Percentiles rank a stretch among this genome's conserved stretches.
phyloP scores from a whole-genome alignment of 1,140 invertebrate genomes.

The Lutraria rhynchaena region DNA sequence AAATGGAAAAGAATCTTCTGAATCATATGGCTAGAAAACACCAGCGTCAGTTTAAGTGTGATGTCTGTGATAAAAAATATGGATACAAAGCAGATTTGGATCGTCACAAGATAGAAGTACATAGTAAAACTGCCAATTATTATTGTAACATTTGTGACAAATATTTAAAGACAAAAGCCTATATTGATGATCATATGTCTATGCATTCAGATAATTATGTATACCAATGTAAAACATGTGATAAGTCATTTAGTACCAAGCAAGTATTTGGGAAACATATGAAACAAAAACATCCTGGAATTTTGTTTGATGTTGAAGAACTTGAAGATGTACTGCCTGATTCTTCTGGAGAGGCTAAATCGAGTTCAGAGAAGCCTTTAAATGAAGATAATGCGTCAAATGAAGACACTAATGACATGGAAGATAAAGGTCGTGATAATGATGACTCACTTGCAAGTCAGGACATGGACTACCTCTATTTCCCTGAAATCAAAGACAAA shows the following conservation, averaged over 20 bases:
- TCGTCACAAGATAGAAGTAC: conserved; percentile 41
- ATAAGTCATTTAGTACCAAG: conserved; percentile 46
- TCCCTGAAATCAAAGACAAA: conserved; percentile 35
- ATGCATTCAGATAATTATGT: conserved; percentile 44
- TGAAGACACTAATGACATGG: not conserved
- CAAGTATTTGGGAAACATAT: conserved; percentile 39
- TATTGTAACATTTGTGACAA: conserved; percentile 49
- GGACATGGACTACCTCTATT: conserved; percentile 18
- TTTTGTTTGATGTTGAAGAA: conserved; percentile 29
- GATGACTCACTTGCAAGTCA: conserved; percentile 2
- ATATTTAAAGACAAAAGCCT: conserved; percentile 45
- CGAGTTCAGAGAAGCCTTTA: conserved; percentile 1
- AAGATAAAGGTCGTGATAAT: not conserved
- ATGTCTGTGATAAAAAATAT: conserved; percentile 43
- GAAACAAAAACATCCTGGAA: conserved; percentile 24
- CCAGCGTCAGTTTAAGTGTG: conserved; percentile 33
- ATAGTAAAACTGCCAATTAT: conserved; percentile 30
- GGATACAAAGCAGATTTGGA: conserved; percentile 43
- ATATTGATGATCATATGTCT: conserved; percentile 49
- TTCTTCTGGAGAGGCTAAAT: conserved; percentile 4
- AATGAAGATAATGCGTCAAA: conserved; percentile 5
- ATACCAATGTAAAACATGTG: conserved; percentile 45
- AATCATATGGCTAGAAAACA: conserved; percentile 42
- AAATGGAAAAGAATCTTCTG: conserved; percentile 30
- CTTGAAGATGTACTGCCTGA: conserved; percentile 34